These are phyloP conservation scores for Carterocephalus palaemon DNA, from an alignment of 2,888 invertebrate genomes.

Conservation along the genomic window DNA sequence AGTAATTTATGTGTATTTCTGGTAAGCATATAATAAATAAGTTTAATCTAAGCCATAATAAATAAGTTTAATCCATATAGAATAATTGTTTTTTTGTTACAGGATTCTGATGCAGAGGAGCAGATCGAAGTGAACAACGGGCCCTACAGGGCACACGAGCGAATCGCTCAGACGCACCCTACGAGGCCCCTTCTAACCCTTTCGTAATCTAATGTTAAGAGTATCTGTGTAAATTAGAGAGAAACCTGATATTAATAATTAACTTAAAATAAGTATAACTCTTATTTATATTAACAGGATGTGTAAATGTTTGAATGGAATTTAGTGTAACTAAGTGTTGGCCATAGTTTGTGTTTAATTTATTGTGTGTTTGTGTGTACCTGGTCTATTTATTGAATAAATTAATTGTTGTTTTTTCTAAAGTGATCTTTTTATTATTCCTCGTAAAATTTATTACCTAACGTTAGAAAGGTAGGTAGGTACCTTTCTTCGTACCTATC, in stretches of 20 bases:
- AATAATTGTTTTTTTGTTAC: slow-evolving; percentile 29
- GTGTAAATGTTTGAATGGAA: background rate
- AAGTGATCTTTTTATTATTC: slow-evolving; percentile 7
- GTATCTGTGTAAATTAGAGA: too few species aligned
- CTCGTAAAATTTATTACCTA: too few species aligned
- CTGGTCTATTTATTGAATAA: slow-evolving; percentile 32
- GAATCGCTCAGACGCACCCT: slow-evolving; percentile 34
- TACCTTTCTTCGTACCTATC: too few species aligned
- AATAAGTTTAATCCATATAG: too few species aligned
- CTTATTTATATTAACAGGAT: slow-evolving; percentile 36
- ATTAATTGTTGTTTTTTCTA: slow-evolving; percentile 28
- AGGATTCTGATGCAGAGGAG: slow-evolving; percentile 49
- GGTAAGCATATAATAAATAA: too few species aligned
- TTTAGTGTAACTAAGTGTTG: slow-evolving; percentile 3
- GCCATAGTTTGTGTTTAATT: slow-evolving; percentile 34
- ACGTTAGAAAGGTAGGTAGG: too few species aligned
- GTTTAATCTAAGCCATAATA: too few species aligned
- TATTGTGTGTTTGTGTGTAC: slow-evolving; percentile 34
- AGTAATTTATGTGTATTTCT: too few species aligned
- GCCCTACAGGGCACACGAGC: slow-evolving; percentile 60
- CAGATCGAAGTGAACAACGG: slow-evolving; percentile 41
- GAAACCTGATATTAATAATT: too few species aligned
- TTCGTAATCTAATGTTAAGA: slow-evolving; percentile 26
- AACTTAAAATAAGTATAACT: too few species aligned
- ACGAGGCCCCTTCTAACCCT: slow-evolving; percentile 33